A percentile compares a stretch with the other conserved stretches of the same genome.
Evolutionary conservation across 2,797 vertebrate species (phyloP).

Genomic region (Thamnophis elegans): DNA sequence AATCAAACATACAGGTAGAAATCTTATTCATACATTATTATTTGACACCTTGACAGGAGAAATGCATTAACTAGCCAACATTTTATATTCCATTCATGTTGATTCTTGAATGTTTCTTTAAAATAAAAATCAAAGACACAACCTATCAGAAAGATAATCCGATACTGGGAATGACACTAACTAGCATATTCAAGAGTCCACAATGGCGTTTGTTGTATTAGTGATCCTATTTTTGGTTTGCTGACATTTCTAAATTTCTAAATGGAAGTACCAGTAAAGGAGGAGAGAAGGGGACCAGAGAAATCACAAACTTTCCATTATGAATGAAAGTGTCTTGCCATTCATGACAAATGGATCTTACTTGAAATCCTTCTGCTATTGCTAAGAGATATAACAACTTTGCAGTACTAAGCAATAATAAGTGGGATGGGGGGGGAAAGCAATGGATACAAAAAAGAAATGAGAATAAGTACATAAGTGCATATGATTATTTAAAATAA

Average conservation of each 20-base stretch:
- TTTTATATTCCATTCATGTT: not conserved
- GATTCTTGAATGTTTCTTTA: not conserved
- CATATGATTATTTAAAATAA: not conserved
- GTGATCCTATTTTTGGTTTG: not conserved
- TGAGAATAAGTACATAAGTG: not conserved
- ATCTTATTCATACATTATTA: not conserved
- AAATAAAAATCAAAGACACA: not conserved
- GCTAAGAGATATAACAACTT: not conserved
- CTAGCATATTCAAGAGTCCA: not conserved
- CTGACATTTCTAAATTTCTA: not conserved
- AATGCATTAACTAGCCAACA: not conserved
- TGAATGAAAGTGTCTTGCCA: not conserved
- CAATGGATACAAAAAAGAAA: not conserved
- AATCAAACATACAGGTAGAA: not conserved
- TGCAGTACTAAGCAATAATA: not conserved
- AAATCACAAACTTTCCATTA: not conserved
- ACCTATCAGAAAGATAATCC: not conserved
- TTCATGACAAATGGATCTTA: not conserved
- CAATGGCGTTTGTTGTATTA: not conserved
- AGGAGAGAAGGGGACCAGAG: not conserved
- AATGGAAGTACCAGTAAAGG: not conserved
- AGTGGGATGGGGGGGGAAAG: not conserved
- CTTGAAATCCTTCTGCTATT: not conserved
- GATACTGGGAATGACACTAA: not conserved
- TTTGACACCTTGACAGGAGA: not conserved